Evolutionary conservation across 2,797 vertebrate genomes (phyloP).

Genomic region (Bradypodion ventrale): DNA sequence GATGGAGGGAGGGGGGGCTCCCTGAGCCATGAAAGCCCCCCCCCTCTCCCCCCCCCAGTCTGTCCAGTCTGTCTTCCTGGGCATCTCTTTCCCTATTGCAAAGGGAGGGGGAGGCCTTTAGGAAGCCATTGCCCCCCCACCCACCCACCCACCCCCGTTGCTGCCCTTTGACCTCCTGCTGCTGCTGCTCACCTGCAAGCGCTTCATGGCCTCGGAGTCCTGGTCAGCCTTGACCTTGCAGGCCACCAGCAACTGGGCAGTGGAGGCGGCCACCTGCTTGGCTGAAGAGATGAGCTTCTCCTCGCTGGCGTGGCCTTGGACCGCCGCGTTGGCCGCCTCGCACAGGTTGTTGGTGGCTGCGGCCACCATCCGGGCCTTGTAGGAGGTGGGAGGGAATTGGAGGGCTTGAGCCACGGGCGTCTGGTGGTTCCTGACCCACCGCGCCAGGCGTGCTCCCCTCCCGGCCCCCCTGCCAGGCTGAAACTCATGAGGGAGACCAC

Average conservation of each 20-base stretch:
- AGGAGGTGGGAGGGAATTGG: neutral
- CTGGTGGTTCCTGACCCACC: too few relatives aligned
- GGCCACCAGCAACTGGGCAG: conserved; percentile 86
- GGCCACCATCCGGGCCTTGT: conserved; percentile 86
- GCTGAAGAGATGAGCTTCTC: conserved; percentile 89
- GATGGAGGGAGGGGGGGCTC: neutral
- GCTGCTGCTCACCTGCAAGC: conserved; percentile 80
- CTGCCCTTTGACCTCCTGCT: neutral
- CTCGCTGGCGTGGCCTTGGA: conserved; percentile 87
- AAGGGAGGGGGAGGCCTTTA: too few relatives aligned
- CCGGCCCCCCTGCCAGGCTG: too few relatives aligned
- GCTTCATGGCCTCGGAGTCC: conserved; percentile 89
- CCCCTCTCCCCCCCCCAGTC: neutral
- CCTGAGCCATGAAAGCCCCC: neutral
- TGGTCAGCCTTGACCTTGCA: conserved; percentile 92
- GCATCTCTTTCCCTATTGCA: too few relatives aligned
- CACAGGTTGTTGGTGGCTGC: conserved; percentile 87
- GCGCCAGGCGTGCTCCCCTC: too few relatives aligned
- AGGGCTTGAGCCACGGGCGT: too few relatives aligned
- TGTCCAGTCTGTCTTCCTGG: too few relatives aligned
- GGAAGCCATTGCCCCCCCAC: too few relatives aligned
- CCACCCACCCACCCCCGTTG: neutral
- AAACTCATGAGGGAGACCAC: too few relatives aligned
- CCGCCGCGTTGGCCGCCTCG: conserved; percentile 85
- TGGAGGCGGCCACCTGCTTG: conserved; percentile 88